Evolutionary conservation across 2,888 invertebrate species (phyloP), one percentile per base, ranked within the genome.

Genomic region (Drosophila buzzatii): DNA sequence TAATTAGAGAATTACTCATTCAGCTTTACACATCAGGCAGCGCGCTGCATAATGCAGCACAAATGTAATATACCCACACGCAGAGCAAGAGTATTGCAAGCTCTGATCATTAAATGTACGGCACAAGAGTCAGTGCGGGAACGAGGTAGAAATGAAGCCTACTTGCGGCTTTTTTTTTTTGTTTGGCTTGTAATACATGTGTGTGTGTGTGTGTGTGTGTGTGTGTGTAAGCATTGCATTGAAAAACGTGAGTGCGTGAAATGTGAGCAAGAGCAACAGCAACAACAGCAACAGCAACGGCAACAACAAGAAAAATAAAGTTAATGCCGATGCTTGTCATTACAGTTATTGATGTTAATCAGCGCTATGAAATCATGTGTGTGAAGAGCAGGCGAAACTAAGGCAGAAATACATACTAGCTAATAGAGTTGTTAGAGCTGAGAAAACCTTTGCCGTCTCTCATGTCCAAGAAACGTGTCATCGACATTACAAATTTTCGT

Each of bases 231-330:
- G 55, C 70, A 79, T 85, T 85, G 85, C 85, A 90, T 88, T 75
- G 74, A 75, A 79, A 88, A 85, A 90, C 85, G 85, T 85, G 85
- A 88, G 90, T 85, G 89, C 85, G 84, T 89, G 64, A 79, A 85
- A 83, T 81, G 69, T 71, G 57, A 66, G 62, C 75, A 74, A 60
- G 65, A 70, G 66, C 59, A 85, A 66, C 45, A 27, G 20, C n/a
- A 37, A 31, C 2, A 2, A 4, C 18, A 35, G 35, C 37, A 37
- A 51, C 1, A 27, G 20, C n/a, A 37, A 31, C 2, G 3, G 23
- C 18, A 35, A 41, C 37, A 37, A 51, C 1, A 45, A 39, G 10
- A 33, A 47, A 52, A 53, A 44, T 57, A 20, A 56, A 62, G 18
- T 47, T 56, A 39, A 60, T 76, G 59, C 45, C 70, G 52, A 56